phyloP scores from a whole-genome alignment of 2,113 vertebrate species.

The Garra rufa region DNA sequence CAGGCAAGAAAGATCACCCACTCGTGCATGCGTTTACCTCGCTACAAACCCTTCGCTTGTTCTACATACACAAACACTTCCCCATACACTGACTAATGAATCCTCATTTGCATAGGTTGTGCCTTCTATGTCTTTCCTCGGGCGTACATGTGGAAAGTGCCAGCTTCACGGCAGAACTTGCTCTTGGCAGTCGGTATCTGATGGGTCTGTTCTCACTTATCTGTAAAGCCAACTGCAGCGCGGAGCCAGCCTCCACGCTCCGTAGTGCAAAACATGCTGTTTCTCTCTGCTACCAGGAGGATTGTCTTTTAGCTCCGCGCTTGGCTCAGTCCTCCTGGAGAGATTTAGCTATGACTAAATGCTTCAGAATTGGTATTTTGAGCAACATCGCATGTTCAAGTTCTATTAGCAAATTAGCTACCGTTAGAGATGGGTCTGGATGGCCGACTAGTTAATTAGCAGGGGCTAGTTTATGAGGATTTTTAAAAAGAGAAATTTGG shows the following conservation, averaged over 20 bases:
- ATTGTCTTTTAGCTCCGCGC: conserved; percentile 13
- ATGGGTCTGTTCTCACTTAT: conserved; percentile 56
- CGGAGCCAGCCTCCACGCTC: conserved; percentile 43
- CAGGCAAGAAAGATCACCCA: conserved; percentile 41
- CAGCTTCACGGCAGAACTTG: conserved; percentile 36
- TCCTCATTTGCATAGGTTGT: conserved; percentile 52
- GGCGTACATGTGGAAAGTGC: conserved; percentile 50
- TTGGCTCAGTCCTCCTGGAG: conserved; percentile 38
- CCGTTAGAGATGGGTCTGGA: not conserved
- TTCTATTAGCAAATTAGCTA: not conserved
- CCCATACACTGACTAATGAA: conserved; percentile 46
- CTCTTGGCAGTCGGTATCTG: conserved; percentile 55
- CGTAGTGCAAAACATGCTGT: conserved; percentile 52
- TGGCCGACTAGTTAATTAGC: not conserved
- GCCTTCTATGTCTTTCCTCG: conserved; percentile 42
- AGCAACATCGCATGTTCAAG: not conserved
- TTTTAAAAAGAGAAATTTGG: not conserved
- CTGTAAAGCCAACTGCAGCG: conserved; percentile 52
- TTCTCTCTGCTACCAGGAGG: conserved; percentile 47
- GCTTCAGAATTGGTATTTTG: not conserved
- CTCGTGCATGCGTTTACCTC: not conserved
- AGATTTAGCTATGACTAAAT: conserved; percentile 24
- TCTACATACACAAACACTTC: conserved; percentile 53
- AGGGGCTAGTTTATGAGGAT: not conserved
- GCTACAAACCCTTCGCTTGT: conserved; percentile 34